Evolutionary conservation across 2,797 vertebrate species (phyloP), one percentile per base, ranked within the genome.

Genomic region (Falco naumanni): DNA sequence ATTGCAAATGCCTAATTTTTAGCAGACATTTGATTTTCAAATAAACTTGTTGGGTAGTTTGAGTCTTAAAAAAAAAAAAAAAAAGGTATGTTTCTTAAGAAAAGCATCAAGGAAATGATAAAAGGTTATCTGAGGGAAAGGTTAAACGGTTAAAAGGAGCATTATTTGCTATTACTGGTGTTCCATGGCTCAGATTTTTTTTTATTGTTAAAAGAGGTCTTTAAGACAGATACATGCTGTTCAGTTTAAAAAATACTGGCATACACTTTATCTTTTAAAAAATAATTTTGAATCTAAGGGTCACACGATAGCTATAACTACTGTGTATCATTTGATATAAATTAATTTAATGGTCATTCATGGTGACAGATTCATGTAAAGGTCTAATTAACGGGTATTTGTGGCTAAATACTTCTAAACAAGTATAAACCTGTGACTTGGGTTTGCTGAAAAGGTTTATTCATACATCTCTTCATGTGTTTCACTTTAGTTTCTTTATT

Each of bases 1-100:
- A 51, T 1, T 82, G 78, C 50, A 91, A 93, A 80, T 94, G 91
- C 66, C 71, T 77, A 10, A 50, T 56, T 86, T 81, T 85, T 96
- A 77, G 34, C 56, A 76, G 45, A 83, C 41, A 25, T 91, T 91
- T 75, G 39, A 28, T 85, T 92, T 90, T 72, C 33, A 74, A 64
- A 93, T 94, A 81, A 92, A 95, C 54, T 78, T 78, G 16, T 81
- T 19, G 26, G 45, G 47, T 50, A 89, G 54, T 91, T 83, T 74
- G 75, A 90, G 50, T 64, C 8, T 74, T 93, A 39, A 12, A 4
- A 12, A 60, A 37, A n/a, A n/a, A 75, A 16, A 5, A 12, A 60
- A 37, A n/a, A n/a, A 75, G 6, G 34, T 29, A 78, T 75, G 65
- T 90, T 91, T 88, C 59, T 50, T 59, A 81, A 69, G 50, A 50